These are phyloP conservation scores for Stegostoma tigrinum DNA, from an alignment of 2,113 vertebrate genomes.

Conservation along the genomic window DNA sequence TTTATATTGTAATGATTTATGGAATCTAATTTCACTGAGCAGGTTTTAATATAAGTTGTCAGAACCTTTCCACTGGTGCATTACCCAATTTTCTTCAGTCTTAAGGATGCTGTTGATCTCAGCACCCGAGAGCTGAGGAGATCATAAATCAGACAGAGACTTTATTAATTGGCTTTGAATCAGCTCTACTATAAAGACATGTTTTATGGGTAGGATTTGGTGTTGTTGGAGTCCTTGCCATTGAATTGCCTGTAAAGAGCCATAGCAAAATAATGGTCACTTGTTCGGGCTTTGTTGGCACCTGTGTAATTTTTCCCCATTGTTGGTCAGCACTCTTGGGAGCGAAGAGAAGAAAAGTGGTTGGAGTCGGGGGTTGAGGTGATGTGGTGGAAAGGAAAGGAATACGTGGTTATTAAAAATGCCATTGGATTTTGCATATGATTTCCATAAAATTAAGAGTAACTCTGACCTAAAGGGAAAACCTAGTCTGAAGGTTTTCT, in stretches of 20 bases:
- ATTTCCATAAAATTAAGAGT: neutral
- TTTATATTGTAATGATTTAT: neutral
- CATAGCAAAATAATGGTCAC: neutral
- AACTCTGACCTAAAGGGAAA: neutral
- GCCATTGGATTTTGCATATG: neutral
- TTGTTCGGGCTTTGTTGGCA: neutral
- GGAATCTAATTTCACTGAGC: neutral
- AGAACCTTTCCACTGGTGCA: neutral
- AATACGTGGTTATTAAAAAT: neutral
- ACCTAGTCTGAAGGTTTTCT: neutral
- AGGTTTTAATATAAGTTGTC: neutral
- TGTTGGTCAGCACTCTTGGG: neutral
- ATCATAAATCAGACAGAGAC: neutral
- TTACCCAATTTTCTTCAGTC: neutral
- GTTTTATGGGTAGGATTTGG: neutral
- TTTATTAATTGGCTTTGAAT: neutral
- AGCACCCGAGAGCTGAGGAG: neutral
- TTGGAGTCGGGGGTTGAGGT: too few relatives aligned
- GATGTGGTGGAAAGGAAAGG: neutral
- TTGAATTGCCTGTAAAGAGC: neutral
- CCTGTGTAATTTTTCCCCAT: neutral
- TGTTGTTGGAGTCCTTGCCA: neutral
- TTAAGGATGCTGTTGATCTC: neutral
- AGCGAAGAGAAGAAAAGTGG: neutral
- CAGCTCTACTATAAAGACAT: neutral